Evolutionary conservation across 2,797 vertebrate species (phyloP).

Genomic region (Cuculus canorus): DNA sequence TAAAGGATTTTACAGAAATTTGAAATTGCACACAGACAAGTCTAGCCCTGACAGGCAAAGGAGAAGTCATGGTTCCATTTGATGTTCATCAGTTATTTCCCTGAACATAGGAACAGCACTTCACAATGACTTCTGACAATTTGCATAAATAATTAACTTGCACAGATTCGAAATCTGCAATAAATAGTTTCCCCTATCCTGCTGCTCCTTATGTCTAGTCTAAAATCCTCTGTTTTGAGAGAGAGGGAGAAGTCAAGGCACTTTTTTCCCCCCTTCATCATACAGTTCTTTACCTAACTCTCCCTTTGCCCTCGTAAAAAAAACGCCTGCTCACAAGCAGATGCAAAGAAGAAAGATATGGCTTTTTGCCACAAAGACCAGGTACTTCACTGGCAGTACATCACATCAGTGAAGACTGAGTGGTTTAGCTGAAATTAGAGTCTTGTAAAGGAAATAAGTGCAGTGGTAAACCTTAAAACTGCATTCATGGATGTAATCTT

Average conservation of each 20-base stretch:
- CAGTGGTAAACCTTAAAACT: constrained; percentile 47
- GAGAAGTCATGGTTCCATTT: not conserved
- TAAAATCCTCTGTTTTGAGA: not conserved
- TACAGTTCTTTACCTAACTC: not conserved
- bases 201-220: not conserved
- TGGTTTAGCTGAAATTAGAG: constrained; percentile 10
- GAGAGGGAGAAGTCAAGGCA: not conserved
- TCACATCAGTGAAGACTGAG: no score
- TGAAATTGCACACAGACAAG: not conserved
- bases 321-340: not conserved
- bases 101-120: not conserved
- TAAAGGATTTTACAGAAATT: not conserved
- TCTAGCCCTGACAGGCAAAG: not conserved
- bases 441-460: constrained; percentile 12
- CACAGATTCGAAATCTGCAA: not conserved
- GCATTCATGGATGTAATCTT: not conserved
- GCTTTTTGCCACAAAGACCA: not conserved
- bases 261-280: not conserved
- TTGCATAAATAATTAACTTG: not conserved
- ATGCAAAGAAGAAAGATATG: not conserved
- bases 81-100: not conserved
- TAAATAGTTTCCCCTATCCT: not conserved
- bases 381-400: no score
- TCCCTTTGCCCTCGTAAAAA: not conserved
- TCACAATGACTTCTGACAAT: not conserved